phyloP scores from a whole-genome alignment of 2,797 vertebrate genomes.

The Anguilla megastoma region DNA sequence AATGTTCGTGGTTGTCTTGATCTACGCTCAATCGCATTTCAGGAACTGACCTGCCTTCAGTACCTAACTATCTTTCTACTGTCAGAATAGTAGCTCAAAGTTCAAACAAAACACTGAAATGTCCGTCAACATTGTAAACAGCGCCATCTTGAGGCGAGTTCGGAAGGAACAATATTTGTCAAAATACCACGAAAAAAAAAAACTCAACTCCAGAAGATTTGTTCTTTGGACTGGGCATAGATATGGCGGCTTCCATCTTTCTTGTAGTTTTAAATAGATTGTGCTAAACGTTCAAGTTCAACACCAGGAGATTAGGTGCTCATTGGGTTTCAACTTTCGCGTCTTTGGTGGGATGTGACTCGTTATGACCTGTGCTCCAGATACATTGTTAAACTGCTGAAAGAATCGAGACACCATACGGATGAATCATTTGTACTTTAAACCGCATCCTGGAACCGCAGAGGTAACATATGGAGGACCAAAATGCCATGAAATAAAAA shows the following conservation, averaged over 20 bases:
- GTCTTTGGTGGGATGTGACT: not conserved
- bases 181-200: not conserved
- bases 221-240: not conserved
- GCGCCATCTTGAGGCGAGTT: conserved; percentile 19
- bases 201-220: not conserved
- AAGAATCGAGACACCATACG: not conserved
- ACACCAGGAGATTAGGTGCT: not conserved
- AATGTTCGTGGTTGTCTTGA: not conserved
- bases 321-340: not conserved
- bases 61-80: not conserved
- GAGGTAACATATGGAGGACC: not conserved
- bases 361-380: not conserved
- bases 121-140: conserved; percentile 7
- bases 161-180: not conserved
- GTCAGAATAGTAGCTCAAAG: conserved; percentile 27
- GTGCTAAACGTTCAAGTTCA: not conserved
- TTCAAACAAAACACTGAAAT: conserved; percentile 10
- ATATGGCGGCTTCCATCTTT: not conserved
- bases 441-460: not conserved
- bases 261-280: not conserved
- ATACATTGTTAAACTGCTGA: not conserved
- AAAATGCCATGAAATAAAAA: not conserved
- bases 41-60: not conserved
- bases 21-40: not conserved
- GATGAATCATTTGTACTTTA: not conserved